These are phyloP conservation scores for Lagenorhynchus albirostris DNA, from an alignment of 2,113 vertebrate genomes.

Conservation along the genomic window DNA sequence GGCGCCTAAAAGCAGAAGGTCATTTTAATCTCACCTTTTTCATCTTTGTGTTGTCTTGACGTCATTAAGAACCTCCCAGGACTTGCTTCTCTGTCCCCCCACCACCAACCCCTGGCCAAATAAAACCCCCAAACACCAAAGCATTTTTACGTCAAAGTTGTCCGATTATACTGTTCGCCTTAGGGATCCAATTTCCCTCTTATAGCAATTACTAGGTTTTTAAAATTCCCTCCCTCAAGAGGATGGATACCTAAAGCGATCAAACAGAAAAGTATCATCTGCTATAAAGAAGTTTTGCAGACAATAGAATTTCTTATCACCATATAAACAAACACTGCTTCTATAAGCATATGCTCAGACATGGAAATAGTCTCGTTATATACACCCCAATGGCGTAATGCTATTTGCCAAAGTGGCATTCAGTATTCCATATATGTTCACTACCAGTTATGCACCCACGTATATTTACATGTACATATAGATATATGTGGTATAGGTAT, in stretches of 20 bases:
- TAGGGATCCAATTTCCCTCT: too few relatives aligned
- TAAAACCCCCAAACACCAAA: neutral
- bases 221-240: neutral
- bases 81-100: neutral
- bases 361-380: neutral
- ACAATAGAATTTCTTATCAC: neutral
- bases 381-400: fast-evolving
- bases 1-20: fast-evolving
- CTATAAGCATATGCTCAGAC: fast-evolving
- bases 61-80: too few relatives aligned
- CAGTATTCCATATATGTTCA: fast-evolving
- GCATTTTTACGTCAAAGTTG: fast-evolving
- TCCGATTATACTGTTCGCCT: too few relatives aligned
- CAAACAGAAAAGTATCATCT: neutral
- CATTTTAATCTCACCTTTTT: too few relatives aligned
- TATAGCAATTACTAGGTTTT: neutral
- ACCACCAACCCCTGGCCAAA: neutral
- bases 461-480: too few relatives aligned
- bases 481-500: too few relatives aligned
- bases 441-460: fast-evolving
- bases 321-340: neutral
- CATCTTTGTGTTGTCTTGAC: neutral
- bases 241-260: fast-evolving
- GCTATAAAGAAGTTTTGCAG: neutral
- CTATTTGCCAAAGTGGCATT: neutral